These are phyloP conservation scores for Leptocoma aspasia DNA, from an alignment of 2,113 vertebrate genomes.

Conservation along the genomic window DNA sequence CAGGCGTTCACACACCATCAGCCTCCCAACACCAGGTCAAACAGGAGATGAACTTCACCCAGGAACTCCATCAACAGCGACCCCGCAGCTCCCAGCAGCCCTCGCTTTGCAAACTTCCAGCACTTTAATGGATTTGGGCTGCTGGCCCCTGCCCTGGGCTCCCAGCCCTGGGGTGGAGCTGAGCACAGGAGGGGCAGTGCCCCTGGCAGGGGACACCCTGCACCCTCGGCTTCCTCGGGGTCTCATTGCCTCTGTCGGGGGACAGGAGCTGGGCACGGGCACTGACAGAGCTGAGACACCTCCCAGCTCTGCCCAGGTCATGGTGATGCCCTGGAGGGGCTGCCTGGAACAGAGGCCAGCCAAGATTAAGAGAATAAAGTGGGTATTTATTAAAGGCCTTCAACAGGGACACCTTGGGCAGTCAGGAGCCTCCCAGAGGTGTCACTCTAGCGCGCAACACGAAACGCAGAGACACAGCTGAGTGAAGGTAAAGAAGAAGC, in stretches of 20 bases:
- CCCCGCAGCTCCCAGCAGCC: background rate
- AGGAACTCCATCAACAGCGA: background rate
- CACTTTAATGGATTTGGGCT: background rate
- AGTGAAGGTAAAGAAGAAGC: too few relatives aligned
- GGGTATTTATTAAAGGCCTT: background rate
- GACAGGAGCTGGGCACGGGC: background rate
- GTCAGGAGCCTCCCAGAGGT: background rate
- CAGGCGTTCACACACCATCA: background rate
- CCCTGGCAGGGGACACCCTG: fast-evolving
- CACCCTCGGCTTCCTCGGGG: fast-evolving
- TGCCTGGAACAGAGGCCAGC: background rate
- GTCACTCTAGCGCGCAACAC: too few relatives aligned
- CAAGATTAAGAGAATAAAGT: background rate
- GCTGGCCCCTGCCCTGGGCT: background rate
- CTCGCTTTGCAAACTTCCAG: background rate
- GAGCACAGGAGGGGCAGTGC: background rate
- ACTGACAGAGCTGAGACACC: background rate
- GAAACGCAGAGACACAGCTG: too few relatives aligned
- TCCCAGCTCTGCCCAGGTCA: background rate
- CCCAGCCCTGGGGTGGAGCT: background rate
- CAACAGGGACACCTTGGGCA: background rate
- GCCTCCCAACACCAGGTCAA: conserved; percentile 13
- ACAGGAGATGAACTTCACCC: background rate
- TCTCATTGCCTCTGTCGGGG: fast-evolving
- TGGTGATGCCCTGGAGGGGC: background rate